Base-by-base conservation (phyloP, 2,888 invertebrate species). In the Mylabris sibirica region DNA sequence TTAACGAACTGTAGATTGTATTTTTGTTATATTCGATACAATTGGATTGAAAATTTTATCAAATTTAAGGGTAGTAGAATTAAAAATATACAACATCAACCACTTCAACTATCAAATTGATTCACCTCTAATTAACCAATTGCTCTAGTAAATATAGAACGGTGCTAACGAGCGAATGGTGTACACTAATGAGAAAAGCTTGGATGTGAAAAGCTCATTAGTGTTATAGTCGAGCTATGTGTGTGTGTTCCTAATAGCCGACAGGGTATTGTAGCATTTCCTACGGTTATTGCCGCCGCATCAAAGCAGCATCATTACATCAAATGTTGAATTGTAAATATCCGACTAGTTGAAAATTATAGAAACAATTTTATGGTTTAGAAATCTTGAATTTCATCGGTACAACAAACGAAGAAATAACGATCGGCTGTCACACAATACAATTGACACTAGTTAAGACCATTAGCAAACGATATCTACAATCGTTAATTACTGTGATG, bases 121-220 rank as follows among this genome's bases (percentile, higher is more conserved):
- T 49, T 49, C 49, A 49, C 49, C 49, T 49, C 20, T 20, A 20
- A 8, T 11, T 20, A 49, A 49, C 49, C 49, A 20, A 49, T 49
- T 49, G 49, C 20, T 20, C 20, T 49, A 83, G 83, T 80, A 49
- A 22, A 49, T 49, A 49, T 49, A 49, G 49, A 20, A 49, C 75
- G 70, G 73, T 72, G 76, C 80, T 82, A 82, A 82, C 82, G 83
- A 83, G 82, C 80, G 80, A 81, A 81, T 80, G 78, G 80, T 66
- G 49, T 82, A 82, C 82, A 81, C 82, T 84, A 84, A 84, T 84
- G 84, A 83, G 83, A 82, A 83, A 83, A 83, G 82, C 83, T 83
- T 80, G 82, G 81, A 82, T 81, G 82, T 80, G 81, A 80, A 82
- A 82, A 82, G 81, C 83, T 83, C 83, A 83, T 83, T 83, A 83